Conservation (phyloP, 2,888 invertebrate species). For the Dryobotodes eremita region DNA sequence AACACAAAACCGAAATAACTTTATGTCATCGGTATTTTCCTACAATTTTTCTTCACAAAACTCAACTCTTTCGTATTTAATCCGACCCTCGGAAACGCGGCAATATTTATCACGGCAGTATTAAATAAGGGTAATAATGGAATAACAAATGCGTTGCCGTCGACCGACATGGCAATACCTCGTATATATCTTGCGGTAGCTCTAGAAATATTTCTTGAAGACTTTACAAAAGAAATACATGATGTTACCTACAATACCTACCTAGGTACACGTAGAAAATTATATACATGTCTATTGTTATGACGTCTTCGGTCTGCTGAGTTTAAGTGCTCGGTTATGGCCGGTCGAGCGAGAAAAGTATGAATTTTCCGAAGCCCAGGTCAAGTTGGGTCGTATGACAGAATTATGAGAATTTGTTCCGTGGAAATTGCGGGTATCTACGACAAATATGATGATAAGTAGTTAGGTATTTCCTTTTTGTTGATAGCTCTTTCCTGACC, state of each 20-base stretch:
- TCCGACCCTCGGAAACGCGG: constrained; percentile 74
- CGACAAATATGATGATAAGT: constrained; percentile 32
- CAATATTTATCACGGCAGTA: constrained; percentile 82
- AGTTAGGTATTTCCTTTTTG: constrained; percentile 18
- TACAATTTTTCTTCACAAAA: constrained; percentile 72
- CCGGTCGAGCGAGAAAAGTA: constrained; percentile 35
- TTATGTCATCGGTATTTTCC: constrained; percentile 61
- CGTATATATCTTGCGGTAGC: constrained; percentile 55
- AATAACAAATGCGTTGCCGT: constrained; percentile 83
- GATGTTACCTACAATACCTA: constrained; percentile 34
- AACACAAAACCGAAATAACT: constrained; percentile 48
- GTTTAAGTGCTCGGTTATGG: constrained; percentile 55
- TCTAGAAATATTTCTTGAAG: constrained; percentile 57
- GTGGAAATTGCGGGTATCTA: constrained; percentile 39
- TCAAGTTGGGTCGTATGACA: constrained; percentile 50
- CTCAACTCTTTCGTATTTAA: constrained; percentile 81
- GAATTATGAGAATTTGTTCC: constrained; percentile 56
- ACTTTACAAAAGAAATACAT: constrained; percentile 57
- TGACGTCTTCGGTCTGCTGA: constrained; percentile 52
- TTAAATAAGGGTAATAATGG: constrained; percentile 87
- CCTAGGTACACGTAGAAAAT: constrained; percentile 23
- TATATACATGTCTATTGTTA: constrained; percentile 56
- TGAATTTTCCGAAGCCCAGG: constrained; percentile 54
- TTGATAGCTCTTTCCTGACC: constrained; percentile 27
- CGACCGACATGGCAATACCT: constrained; percentile 76